These are phyloP conservation scores for Cryptoblepharus egeriae DNA, from an alignment of 2,797 vertebrate species.

Conservation along the genomic window DNA sequence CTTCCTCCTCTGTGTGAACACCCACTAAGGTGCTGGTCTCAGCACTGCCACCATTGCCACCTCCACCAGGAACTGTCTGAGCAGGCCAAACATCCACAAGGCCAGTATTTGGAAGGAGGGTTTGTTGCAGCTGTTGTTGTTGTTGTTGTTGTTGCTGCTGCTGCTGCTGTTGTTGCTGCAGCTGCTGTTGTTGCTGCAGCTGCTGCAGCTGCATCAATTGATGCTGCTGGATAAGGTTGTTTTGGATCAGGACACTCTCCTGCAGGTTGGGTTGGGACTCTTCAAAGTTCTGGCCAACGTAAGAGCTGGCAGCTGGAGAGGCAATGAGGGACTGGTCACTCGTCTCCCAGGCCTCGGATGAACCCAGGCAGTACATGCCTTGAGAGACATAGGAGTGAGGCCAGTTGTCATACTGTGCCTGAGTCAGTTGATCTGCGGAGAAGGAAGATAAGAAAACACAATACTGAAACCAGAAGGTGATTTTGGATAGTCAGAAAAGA, in stretches of 20 bases:
- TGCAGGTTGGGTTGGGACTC: constrained; percentile 87
- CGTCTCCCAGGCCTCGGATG: constrained; percentile 96
- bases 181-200: constrained; percentile 79
- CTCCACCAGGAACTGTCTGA: constrained; percentile 68
- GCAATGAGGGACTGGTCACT: constrained; percentile 92
- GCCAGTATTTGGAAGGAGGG: constrained; percentile 80
- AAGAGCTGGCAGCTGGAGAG: constrained; percentile 90
- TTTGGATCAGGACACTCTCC: constrained; percentile 83
- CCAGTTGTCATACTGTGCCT: constrained; percentile 95
- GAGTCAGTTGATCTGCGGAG: constrained; percentile 90
- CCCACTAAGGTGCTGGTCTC: constrained; percentile 86
- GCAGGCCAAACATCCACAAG: constrained; percentile 90
- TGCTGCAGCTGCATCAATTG: constrained; percentile 88
- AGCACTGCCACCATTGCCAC: constrained; percentile 40
- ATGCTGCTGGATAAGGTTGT: constrained; percentile 82
- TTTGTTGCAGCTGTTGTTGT: constrained; percentile 80
- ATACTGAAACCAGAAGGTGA: background rate
- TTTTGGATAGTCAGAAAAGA: background rate
- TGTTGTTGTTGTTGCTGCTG: constrained; percentile 87
- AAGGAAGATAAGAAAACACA: background rate
- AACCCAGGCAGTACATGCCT: constrained; percentile 98
- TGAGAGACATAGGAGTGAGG: constrained; percentile 97
- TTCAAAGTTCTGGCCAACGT: constrained; percentile 88
- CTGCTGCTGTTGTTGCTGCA: constrained; percentile 83
- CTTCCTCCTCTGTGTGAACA: constrained; percentile 85